Evolutionary conservation across 2,888 invertebrate species (phyloP), one percentile per base, ranked within the genome.

Genomic region (Eudasyphora cyanicolor): DNA sequence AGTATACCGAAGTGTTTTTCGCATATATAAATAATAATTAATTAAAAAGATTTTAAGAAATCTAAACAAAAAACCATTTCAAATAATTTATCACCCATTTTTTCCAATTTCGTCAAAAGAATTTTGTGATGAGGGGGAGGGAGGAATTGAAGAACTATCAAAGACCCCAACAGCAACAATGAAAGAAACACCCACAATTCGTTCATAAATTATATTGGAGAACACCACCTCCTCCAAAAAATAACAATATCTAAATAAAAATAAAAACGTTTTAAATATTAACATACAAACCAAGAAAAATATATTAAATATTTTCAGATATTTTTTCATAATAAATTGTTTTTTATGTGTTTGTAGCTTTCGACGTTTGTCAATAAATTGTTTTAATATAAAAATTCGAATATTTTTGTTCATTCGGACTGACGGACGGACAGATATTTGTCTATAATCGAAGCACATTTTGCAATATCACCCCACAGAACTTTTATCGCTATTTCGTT

Each of bases 81-180:
- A 62, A 57, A 49, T 71, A 51, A 71, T 62, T 78, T 71, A 71
- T 78, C n/a, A 27, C 35, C 60, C 7, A 62, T 71, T 62, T 71
- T 45, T n/a, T n/a, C 32, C 62, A 32, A 62, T 70, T 45, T 69
- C 17, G 45, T 21, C 69, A 69, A 70, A 76, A 62, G 62, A 64
- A 57, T 38, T 45, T 21, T 70, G 3, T 19, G 17, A 17, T 17
- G 17, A 6, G 17, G 7, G 49, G 19, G 21, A 19, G 49, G 17
- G 49, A 19, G 17, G 17, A 49, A 19, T n/a, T n/a, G n/a, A n/a
- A n/a, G n/a, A n/a, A n/a, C n/a, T n/a, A n/a, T n/a, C n/a, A n/a
- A n/a, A 19, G 19, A 51, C 49, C 21, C 2, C 27, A 57, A 24
- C 57, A 3, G 27, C 27, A 57, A 24, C 10, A 45, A 57, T 1